Evolutionary conservation across 2,113 vertebrate species (phyloP).

Genomic region (Sander vitreus): DNA sequence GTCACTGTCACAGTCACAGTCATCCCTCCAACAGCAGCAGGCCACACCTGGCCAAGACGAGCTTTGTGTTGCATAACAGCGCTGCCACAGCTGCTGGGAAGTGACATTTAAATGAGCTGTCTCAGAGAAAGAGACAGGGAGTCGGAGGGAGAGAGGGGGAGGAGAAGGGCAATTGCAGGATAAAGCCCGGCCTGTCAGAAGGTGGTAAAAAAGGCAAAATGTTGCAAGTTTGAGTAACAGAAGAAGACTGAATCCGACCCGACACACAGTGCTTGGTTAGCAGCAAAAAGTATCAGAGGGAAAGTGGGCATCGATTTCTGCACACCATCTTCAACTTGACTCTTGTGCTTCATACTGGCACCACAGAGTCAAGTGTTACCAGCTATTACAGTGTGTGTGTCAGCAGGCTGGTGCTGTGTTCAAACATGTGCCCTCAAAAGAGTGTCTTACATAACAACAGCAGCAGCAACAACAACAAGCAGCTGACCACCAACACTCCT

Average conservation of each 20-base stretch:
- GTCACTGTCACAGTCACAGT: too few species aligned
- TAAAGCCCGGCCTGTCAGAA: constrained; percentile 22
- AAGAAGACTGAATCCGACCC: too few species aligned
- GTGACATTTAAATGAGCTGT: constrained; percentile 77
- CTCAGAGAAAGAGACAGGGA: constrained; percentile 14
- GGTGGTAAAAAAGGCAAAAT: constrained; percentile 41
- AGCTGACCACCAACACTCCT: constrained; percentile 67
- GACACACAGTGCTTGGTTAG: too few species aligned
- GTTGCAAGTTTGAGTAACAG: constrained; percentile 12
- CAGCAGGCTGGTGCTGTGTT: constrained; percentile 25
- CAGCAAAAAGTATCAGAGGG: background rate
- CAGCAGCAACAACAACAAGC: constrained; percentile 53
- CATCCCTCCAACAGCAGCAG: background rate
- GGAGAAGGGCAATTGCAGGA: constrained; percentile 33
- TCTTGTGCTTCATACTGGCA: background rate
- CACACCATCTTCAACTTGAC: background rate
- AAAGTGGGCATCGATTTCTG: constrained; percentile 30
- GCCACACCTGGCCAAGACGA: constrained; percentile 15
- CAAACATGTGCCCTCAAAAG: constrained; percentile 42
- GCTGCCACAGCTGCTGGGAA: constrained; percentile 69
- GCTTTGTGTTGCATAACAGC: constrained; percentile 63
- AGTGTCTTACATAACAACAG: constrained; percentile 62
- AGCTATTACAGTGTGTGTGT: constrained; percentile 1
- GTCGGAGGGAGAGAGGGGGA: constrained; percentile 18
- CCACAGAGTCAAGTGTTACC: constrained; percentile 12